Base-by-base conservation (phyloP, 2,797 vertebrate genomes). In the Labeo calbasu region DNA sequence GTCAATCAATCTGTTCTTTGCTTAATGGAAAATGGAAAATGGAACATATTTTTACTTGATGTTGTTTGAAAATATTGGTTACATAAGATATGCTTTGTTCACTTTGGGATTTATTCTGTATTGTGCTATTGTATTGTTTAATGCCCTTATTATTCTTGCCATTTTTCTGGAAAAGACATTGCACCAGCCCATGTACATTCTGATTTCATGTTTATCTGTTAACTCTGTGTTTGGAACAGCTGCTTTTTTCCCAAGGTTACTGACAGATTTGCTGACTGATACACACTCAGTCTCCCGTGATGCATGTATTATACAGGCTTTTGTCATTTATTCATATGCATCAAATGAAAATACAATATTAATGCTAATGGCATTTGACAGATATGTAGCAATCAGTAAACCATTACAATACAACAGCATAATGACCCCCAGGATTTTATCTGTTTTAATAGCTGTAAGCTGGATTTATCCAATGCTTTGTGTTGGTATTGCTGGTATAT, bases 311-410 rank as follows among this genome's bases (percentile, higher is more conserved):
- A 3, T 86, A 19, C 88, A 89, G 80, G 85, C 82, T 28, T 89
- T 89, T 86, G 82, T 87, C 3, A 84, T 89, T 73, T 87, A 84
- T 23, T 80, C 86, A 9, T 89, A 87, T 63, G 84, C 82, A 48
- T 75, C 86, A 63, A 86, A 79, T 79, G 88, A 89, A 77, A 85
- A 86, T 8, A 86, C 83, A 28, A 87, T 89, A 21, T 81, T 89
- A 72, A 87, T 79, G 61, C 73, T 89, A 73, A 89, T 89, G 88
- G 79, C 86, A 40, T 87, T 86, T 73, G 88, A 88, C 59, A 73
- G 88, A 48, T 86, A 32, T 86, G 66, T 87, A 25, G 88, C 88
- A 48, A 87, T 87, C 71, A 50, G 86, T 70, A 84, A 85, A 77
- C 88, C 88, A n/a, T 78, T 89, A 55, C 71, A 86, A 55, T 89